Evolutionary conservation across 2,113 vertebrate genomes (phyloP), one percentile per base, ranked within the genome.

Genomic region (Pterophyllum scalare): DNA sequence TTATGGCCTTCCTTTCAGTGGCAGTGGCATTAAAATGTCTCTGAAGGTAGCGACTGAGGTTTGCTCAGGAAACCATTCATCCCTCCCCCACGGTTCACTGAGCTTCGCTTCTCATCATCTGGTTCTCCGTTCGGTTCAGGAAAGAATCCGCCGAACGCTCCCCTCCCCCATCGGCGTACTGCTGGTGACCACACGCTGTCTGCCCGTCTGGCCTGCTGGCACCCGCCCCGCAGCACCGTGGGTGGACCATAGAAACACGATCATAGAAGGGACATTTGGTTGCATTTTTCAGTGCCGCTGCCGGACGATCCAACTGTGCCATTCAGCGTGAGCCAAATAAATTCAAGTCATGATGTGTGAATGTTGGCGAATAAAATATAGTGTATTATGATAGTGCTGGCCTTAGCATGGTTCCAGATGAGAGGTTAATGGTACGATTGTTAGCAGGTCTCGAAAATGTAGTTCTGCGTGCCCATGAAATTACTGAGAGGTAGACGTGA

Each of bases 131-230:
- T 91, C 75, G 64, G 20, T 86, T 84, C 82, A 86, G 91, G 88
- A 91, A 92, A 83, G 81, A 85, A 19, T 80, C 80, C 33, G 52
- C 59, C 58, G 22, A 62, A 62, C 5, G 4, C 26, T 59, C 31
- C 54, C 79, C 78, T 57, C 75, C 35, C 62, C 67, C 46, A 19
- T 77, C 65, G 43, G 31, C 15, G 64, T 76, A 26, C 78, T 40
- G 75, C 80, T 72, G 76, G 61, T 79, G 22, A 62, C 82, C 91
- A 64, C 94, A 91, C 70, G 58, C 91, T 67, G 93, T 87, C 87
- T 54, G 40, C 38, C 94, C 93, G 78, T 95, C 95, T 96, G 95
- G 78, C 81, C 62, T 43, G 70, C 88, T 95, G 95, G 94, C 92
- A 22, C 46, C n/a, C 5, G 6, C 28, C 80, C 65, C 4, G 59